Percentiles rank a stretch among this genome's conserved stretches.
These are phyloP conservation scores for Rhagoletis zephyria DNA, from an alignment of 1,140 invertebrate species.

Conservation along the genomic window DNA sequence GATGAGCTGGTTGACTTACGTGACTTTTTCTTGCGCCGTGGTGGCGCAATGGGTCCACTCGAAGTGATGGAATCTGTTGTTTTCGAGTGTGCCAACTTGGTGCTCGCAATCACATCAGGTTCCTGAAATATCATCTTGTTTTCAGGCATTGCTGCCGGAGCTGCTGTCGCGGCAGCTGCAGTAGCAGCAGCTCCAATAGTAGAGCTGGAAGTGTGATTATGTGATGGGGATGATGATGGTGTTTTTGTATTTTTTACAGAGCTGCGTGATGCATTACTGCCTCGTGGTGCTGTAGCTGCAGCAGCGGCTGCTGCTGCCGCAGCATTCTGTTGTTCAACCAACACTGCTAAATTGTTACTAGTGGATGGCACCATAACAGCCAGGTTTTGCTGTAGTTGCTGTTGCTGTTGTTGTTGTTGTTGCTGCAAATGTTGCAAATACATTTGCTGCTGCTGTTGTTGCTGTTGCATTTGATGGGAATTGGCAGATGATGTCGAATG, in stretches of 20 bases:
- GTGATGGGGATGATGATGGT: slow-evolving; percentile 38
- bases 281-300: neutral
- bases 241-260: neutral
- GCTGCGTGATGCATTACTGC: neutral
- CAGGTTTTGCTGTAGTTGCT: slow-evolving; percentile 53
- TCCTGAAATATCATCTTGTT: slow-evolving; percentile 78
- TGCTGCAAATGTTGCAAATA: slow-evolving; percentile 52
- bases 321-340: slow-evolving; percentile 35
- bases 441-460: slow-evolving; percentile 56
- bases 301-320: slow-evolving; percentile 15
- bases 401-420: slow-evolving; percentile 32
- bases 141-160: slow-evolving; percentile 8
- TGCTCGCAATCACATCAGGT: slow-evolving; percentile 94
- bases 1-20: slow-evolving; percentile 74
- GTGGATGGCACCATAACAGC: slow-evolving; percentile 27
- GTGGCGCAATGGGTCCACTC: slow-evolving; percentile 83
- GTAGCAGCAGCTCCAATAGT: slow-evolving; percentile 31
- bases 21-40: slow-evolving; percentile 86
- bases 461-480: slow-evolving; percentile 61
- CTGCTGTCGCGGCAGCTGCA: neutral
- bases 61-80: slow-evolving; percentile 71
- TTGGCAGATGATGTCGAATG: slow-evolving; percentile 60
- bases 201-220: slow-evolving; percentile 22
- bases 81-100: slow-evolving; percentile 80
- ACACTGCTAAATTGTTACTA: neutral